Base-by-base conservation (phyloP, 2,888 invertebrate genomes). In the Aquatica leii region DNA sequence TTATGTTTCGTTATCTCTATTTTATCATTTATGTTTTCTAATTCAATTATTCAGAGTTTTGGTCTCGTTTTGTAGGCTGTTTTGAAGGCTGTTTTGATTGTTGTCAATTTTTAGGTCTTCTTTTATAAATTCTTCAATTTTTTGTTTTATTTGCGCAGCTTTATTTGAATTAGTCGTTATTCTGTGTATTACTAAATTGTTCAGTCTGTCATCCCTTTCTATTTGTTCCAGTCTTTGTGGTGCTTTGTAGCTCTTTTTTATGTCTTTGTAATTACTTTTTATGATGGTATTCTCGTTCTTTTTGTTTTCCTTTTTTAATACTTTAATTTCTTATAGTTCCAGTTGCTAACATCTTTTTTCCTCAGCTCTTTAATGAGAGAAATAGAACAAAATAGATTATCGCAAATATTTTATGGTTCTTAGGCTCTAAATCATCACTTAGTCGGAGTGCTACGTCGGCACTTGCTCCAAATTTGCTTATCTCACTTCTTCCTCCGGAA, bases 111-210 rank as follows among this genome's bases (percentile, higher is more conserved):
- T n/a, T n/a, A 24, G 24, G 2, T n/a, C 6, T 24, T 24, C 24
- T 2, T 24, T 24, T 6, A 24, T 24, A 24, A 24, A 24, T 24
- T 2, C 6, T 24, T 24, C 24, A 2, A 49, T 49, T 11, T 49
- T 20, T 49, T 46, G 4, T 15, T 49, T 18, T 21, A 49, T 49
- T 49, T 49, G n/a, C 49, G 20, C n/a, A n/a, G 49, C 20, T 4
- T 46, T 46, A 14, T 15, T 46, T 14, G n/a, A 12, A 9, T 46
- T 6, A 5, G 14, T 12, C 15, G 46, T 46, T 46, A 46, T 14
- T 46, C n/a, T 15, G 4, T 46, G 46, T 46, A 46, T 15, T 14
- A 46, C 46, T 46, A 9, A n/a, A n/a, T n/a, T n/a, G 5, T 46
- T 14, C 15, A 8, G 4, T 15, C 46, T 12, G 4, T 46, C 14